Percentiles rank a stretch among this genome's conserved stretches.
Evolutionary conservation across 2,797 vertebrate species (phyloP).

Genomic region (Martes flavigula): DNA sequence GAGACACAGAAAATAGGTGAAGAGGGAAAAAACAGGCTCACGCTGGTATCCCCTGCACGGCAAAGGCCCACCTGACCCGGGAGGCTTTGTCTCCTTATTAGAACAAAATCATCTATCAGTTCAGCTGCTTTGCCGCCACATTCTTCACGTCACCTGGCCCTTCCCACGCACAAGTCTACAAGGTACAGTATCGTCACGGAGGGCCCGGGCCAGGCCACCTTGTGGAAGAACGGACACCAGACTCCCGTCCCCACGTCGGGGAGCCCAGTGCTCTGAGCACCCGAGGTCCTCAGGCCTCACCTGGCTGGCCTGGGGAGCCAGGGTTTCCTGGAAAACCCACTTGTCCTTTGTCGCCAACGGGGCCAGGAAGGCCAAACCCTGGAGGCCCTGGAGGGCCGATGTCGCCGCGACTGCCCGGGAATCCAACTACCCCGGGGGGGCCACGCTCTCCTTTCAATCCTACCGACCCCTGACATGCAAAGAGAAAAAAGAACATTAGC

Average conservation of each 20-base stretch:
- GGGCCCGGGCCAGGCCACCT: background rate
- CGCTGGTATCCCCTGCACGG: accelerated
- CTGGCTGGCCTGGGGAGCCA: slow-evolving; percentile 90
- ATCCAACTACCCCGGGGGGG: slow-evolving; percentile 89
- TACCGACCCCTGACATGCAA: slow-evolving; percentile 87
- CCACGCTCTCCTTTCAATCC: slow-evolving; percentile 96
- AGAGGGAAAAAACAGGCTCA: accelerated
- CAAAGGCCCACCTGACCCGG: background rate
- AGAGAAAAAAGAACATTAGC: background rate
- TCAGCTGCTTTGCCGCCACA: background rate
- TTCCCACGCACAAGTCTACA: background rate
- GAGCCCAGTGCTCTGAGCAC: background rate
- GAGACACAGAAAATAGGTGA: background rate
- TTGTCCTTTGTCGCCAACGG: slow-evolving; percentile 92
- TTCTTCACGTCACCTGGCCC: too few species aligned
- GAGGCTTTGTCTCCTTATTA: accelerated
- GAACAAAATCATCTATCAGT: background rate
- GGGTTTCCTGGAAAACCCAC: slow-evolving; percentile 90
- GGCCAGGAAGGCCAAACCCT: slow-evolving; percentile 89
- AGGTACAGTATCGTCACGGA: background rate
- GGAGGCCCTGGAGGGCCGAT: slow-evolving; percentile 92
- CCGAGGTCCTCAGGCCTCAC: slow-evolving; percentile 78
- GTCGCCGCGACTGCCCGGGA: slow-evolving; percentile 89
- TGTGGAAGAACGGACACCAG: background rate
- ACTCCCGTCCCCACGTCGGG: background rate